These are phyloP conservation scores for Drosophila bipectinata DNA, from an alignment of 1,140 invertebrate species.

Conservation along the genomic window DNA sequence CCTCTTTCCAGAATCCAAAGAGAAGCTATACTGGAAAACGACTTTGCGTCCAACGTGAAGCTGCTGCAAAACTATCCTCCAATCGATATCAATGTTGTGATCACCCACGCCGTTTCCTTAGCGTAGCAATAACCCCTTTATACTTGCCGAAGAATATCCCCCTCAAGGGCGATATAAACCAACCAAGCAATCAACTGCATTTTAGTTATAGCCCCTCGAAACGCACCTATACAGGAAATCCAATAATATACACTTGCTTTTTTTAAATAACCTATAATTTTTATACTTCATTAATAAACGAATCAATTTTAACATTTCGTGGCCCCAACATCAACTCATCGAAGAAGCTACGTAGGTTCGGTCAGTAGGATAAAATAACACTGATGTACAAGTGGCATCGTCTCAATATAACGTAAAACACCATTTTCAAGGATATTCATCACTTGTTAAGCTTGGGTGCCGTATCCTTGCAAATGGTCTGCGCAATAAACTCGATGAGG, in stretches of 20 bases:
- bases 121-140: slow-evolving; percentile 44
- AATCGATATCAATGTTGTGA: slow-evolving; percentile 87
- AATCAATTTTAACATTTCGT: slow-evolving; percentile 56
- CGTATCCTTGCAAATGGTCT: slow-evolving; percentile 80
- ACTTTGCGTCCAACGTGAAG: slow-evolving; percentile 97
- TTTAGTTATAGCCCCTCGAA: slow-evolving; percentile 24
- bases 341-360: slow-evolving; percentile 24
- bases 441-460: slow-evolving; percentile 70
- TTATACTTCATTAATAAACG: slow-evolving; percentile 58
- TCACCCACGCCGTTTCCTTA: slow-evolving; percentile 69
- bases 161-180: slow-evolving; percentile 1
- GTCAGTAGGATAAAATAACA: slow-evolving; percentile 38
- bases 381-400: slow-evolving; percentile 13
- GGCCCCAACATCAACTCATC: slow-evolving; percentile 20
- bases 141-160: slow-evolving; percentile 19
- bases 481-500: slow-evolving; percentile 89
- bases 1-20: slow-evolving; percentile 88
- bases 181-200: slow-evolving; percentile 57
- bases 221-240: slow-evolving; percentile 26
- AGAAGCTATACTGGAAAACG: slow-evolving; percentile 91
- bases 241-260: slow-evolving; percentile 31
- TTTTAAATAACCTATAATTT: slow-evolving; percentile 69
- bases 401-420: slow-evolving; percentile 12
- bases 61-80: slow-evolving; percentile 94
- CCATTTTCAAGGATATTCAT: neutral